phyloP scores from a whole-genome alignment of 2,113 vertebrate genomes.

The Condylura cristata region DNA sequence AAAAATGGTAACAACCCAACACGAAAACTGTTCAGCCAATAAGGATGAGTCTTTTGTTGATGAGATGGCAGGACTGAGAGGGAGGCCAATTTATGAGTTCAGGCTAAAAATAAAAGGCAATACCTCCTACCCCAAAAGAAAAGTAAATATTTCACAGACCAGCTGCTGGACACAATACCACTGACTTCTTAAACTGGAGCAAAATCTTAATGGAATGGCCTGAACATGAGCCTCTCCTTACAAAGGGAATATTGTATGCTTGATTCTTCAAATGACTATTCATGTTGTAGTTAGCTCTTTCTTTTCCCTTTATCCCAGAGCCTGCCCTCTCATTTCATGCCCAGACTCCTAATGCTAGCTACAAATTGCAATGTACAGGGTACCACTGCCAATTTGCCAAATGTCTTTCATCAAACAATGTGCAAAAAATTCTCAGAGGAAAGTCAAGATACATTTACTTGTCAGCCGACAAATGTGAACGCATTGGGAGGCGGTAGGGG shows the following conservation, averaged over 20 bases:
- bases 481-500: conserved; percentile 85
- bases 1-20: neutral
- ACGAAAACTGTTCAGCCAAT: neutral
- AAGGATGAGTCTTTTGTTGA: neutral
- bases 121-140: conserved; percentile 2
- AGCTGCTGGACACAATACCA: neutral
- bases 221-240: neutral
- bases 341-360: conserved; percentile 86
- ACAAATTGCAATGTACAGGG: conserved; percentile 91
- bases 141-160: neutral
- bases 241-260: neutral
- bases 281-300: conserved; percentile 74
- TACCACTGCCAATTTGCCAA: conserved; percentile 95
- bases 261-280: conserved; percentile 78
- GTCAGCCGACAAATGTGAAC: conserved; percentile 90
- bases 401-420: conserved; percentile 93
- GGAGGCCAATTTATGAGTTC: neutral
- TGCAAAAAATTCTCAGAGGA: conserved; percentile 86
- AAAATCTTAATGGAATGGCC: conserved; percentile 20
- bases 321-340: conserved; percentile 87
- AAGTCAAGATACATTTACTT: conserved; percentile 93
- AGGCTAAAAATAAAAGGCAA: conserved; percentile 47
- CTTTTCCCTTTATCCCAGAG: conserved; percentile 78
- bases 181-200: neutral
- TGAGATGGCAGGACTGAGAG: neutral